Evolutionary conservation across 1,140 invertebrate genomes (phyloP).

Genomic region (Plodia interpunctella): DNA sequence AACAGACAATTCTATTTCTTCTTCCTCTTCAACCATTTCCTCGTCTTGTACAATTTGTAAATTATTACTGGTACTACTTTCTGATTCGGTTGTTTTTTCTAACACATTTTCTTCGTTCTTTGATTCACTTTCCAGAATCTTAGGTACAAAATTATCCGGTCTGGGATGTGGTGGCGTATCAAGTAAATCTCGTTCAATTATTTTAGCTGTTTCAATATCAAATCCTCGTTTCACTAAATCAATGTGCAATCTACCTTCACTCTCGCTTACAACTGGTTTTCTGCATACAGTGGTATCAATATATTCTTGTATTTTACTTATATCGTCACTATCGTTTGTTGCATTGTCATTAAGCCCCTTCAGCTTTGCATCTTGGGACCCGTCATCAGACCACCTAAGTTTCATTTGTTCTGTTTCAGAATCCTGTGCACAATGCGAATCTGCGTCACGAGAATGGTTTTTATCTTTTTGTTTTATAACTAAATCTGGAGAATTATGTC

Average conservation of each 20-base stretch:
- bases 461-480: slow-evolving; percentile 22
- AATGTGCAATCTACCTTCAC: slow-evolving; percentile 40
- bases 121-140: background rate
- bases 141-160: slow-evolving; percentile 13
- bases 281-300: slow-evolving; percentile 37
- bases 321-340: slow-evolving; percentile 48
- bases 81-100: slow-evolving; percentile 29
- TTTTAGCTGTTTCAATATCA: slow-evolving; percentile 64
- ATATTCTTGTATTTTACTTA: slow-evolving; percentile 57
- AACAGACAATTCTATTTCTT: slow-evolving; percentile 50
- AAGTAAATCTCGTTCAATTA: slow-evolving; percentile 61
- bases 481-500: slow-evolving; percentile 38
- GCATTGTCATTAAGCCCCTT: slow-evolving; percentile 22
- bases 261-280: slow-evolving; percentile 17
- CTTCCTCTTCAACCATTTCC: slow-evolving; percentile 27
- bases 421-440: slow-evolving; percentile 28
- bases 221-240: slow-evolving; percentile 65
- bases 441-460: slow-evolving; percentile 16
- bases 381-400: slow-evolving; percentile 59
- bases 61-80: slow-evolving; percentile 27
- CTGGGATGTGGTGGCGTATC: slow-evolving; percentile 31
- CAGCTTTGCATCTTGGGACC: slow-evolving; percentile 44
- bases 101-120: slow-evolving; percentile 14
- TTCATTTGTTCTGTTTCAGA: slow-evolving; percentile 47
- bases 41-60: slow-evolving; percentile 27